These are phyloP conservation scores for Grammomys surdaster DNA, from an alignment of 2,113 vertebrate species.

Conservation along the genomic window DNA sequence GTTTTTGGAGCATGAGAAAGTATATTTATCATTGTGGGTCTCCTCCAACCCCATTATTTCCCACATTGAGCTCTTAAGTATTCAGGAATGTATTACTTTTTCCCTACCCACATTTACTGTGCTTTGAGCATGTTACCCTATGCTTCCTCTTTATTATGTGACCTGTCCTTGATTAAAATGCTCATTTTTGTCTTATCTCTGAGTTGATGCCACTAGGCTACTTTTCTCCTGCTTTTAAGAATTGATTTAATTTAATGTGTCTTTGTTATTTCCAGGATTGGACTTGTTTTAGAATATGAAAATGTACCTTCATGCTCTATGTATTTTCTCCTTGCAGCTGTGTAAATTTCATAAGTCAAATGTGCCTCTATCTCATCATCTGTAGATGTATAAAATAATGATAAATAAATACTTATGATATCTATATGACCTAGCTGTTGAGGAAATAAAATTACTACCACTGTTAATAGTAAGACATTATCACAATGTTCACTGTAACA, in stretches of 20 bases:
- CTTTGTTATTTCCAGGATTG: constrained; percentile 6
- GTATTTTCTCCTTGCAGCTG: not conserved
- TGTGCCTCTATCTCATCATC: not conserved
- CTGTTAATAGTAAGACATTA: not conserved
- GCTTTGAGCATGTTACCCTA: not conserved
- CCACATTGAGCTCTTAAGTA: not conserved
- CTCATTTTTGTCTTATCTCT: not conserved
- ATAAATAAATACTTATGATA: not conserved
- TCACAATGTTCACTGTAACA: not conserved
- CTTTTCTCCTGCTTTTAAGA: not conserved
- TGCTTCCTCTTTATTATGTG: not conserved
- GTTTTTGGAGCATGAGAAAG: not conserved
- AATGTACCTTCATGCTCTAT: not conserved
- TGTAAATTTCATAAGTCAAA: not conserved
- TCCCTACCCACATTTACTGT: not conserved
- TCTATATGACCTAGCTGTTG: not conserved
- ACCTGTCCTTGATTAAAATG: not conserved
- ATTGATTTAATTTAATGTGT: not conserved
- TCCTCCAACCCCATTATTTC: not conserved
- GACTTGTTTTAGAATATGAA: not conserved
- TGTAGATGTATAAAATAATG: not conserved
- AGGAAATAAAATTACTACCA: not conserved
- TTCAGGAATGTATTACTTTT: not conserved
- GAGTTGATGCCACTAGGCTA: not conserved
- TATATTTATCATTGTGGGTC: not conserved